A percentile compares a stretch with the other conserved stretches of the same genome.
phyloP scores from a whole-genome alignment of 2,797 vertebrate genomes.

The Gallinago nigripennis region DNA sequence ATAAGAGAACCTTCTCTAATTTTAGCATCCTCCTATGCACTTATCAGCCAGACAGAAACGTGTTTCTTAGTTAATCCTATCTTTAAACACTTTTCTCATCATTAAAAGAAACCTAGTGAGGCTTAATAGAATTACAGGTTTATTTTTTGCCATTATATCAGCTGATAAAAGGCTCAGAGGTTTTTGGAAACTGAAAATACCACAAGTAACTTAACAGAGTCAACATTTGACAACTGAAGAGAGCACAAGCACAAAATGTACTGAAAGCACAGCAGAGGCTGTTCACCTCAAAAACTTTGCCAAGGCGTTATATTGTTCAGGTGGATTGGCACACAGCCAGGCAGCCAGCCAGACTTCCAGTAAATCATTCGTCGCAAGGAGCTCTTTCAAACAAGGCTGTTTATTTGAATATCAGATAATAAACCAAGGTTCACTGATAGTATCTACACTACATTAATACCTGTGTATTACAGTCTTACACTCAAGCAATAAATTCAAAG shows the following conservation, averaged over 20 bases:
- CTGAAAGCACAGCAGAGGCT: neutral
- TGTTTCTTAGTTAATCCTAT: slow-evolving; percentile 49
- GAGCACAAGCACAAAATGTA: slow-evolving; percentile 21
- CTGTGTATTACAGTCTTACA: neutral
- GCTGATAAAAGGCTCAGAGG: slow-evolving; percentile 51
- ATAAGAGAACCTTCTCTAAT: slow-evolving; percentile 46
- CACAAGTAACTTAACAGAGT: slow-evolving; percentile 41
- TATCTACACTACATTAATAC: neutral
- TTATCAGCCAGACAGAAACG: slow-evolving; percentile 24
- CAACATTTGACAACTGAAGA: slow-evolving; percentile 50
- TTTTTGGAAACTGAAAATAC: slow-evolving; percentile 46
- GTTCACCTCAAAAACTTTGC: neutral
- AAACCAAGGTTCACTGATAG: neutral
- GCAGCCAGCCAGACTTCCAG: neutral
- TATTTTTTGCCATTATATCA: slow-evolving; percentile 35
- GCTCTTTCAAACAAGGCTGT: neutral
- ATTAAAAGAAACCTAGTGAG: slow-evolving; percentile 26
- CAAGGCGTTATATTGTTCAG: neutral
- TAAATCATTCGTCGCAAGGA: neutral
- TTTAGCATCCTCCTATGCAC: slow-evolving; percentile 63
- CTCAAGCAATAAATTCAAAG: neutral
- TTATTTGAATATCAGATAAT: neutral
- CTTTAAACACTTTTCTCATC: slow-evolving; percentile 25
- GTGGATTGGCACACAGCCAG: neutral
- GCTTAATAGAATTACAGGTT: slow-evolving; percentile 56